Conservation (phyloP, 2,113 vertebrate species). For the Tylochromis polylepis region DNA sequence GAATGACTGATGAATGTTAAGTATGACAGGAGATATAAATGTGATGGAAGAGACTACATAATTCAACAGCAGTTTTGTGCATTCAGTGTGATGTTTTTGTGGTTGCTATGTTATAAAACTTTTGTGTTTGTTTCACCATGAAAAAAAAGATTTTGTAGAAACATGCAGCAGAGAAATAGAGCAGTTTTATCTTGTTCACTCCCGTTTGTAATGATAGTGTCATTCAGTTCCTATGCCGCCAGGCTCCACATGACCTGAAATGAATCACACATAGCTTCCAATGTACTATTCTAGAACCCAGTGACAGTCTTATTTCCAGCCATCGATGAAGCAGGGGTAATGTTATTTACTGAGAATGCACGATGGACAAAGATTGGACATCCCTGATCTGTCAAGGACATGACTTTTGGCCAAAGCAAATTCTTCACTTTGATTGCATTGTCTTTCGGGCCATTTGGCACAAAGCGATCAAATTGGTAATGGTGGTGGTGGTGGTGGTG, state of each 20-base stretch:
- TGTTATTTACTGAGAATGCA: conserved; percentile 43
- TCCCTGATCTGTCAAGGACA: conserved; percentile 51
- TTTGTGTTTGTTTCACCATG: background rate
- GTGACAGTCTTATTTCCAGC: conserved; percentile 57
- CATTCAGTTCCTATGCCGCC: conserved; percentile 26
- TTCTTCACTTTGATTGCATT: conserved; percentile 43
- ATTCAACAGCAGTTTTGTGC: background rate
- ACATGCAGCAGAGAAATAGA: background rate
- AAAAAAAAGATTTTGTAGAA: background rate
- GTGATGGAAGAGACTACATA: background rate
- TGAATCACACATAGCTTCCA: conserved; percentile 39
- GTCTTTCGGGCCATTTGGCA: conserved; percentile 31
- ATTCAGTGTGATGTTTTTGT: background rate
- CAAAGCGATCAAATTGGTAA: background rate
- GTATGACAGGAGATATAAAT: background rate
- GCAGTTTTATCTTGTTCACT: conserved; percentile 49
- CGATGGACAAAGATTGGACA: conserved; percentile 42
- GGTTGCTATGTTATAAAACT: background rate
- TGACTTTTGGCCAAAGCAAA: conserved; percentile 30
- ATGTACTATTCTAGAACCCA: background rate
- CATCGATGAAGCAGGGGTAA: background rate
- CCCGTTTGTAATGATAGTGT: conserved; percentile 40
- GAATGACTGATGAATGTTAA: background rate
- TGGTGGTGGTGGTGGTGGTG: background rate
- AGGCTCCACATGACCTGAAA: conserved; percentile 10